These are phyloP conservation scores for Penaeus japonicus DNA, from an alignment of 1,140 invertebrate genomes.

Conservation along the genomic window DNA sequence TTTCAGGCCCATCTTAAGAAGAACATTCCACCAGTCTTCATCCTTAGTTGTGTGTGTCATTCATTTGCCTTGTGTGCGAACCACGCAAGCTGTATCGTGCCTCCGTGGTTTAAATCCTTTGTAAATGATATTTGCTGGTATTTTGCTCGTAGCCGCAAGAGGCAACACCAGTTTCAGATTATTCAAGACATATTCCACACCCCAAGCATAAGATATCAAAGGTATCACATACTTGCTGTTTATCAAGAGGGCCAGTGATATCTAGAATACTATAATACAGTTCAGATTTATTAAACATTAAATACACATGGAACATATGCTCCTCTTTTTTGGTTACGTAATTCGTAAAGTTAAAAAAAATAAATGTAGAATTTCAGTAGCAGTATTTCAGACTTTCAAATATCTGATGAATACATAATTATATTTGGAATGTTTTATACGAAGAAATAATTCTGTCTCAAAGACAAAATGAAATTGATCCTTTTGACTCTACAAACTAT, in stretches of 20 bases:
- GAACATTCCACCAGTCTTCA: neutral
- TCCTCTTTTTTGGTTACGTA: neutral
- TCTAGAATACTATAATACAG: conserved; percentile 3
- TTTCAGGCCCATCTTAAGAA: neutral
- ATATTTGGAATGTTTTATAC: neutral
- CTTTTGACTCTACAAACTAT: neutral
- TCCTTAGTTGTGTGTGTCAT: conserved; percentile 28
- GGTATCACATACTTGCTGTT: conserved; percentile 14
- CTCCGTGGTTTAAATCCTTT: neutral
- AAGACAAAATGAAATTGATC: neutral
- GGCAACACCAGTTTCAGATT: neutral
- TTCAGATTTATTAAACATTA: neutral
- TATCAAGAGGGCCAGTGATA: neutral
- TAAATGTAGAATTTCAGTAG: conserved; percentile 2
- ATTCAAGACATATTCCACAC: conserved; percentile 16
- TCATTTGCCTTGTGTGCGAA: conserved; percentile 15
- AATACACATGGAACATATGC: neutral
- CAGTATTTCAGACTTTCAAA: neutral
- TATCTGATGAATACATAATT: neutral
- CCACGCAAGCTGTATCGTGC: neutral
- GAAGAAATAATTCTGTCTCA: neutral
- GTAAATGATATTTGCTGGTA: neutral
- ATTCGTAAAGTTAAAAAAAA: neutral
- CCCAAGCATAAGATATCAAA: conserved; percentile 14
- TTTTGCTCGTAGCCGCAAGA: neutral